Percentiles rank a stretch among this genome's conserved stretches.
phyloP scores from a whole-genome alignment of 2,797 vertebrate genomes.

The Mycteria americana region DNA sequence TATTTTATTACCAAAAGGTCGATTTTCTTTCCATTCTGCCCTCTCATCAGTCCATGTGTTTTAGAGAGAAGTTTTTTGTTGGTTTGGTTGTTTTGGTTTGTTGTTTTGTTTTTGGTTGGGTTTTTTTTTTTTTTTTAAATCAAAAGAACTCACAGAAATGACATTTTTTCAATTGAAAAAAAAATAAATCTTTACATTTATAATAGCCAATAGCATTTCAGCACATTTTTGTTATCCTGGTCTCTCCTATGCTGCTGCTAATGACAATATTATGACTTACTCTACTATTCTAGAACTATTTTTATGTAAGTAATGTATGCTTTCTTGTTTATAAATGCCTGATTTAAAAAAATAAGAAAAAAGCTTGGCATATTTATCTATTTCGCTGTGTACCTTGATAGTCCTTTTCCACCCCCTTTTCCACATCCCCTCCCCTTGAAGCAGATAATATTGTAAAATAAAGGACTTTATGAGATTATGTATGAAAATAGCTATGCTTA shows the following conservation, averaged over 20 bases:
- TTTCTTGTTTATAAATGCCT: conserved; percentile 94
- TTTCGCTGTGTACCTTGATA: conserved; percentile 78
- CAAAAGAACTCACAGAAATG: conserved; percentile 66
- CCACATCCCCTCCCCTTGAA: conserved; percentile 72
- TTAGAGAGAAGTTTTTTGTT: conserved; percentile 29
- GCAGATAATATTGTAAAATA: conserved; percentile 91
- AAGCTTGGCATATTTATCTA: conserved; percentile 89
- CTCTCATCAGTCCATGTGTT: conserved; percentile 30
- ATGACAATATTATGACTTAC: conserved; percentile 86
- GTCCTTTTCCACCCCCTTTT: conserved; percentile 70
- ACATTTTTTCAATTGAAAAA: conserved; percentile 71
- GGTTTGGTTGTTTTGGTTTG: background rate
- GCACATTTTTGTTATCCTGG: conserved; percentile 75
- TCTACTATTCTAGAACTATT: conserved; percentile 93
- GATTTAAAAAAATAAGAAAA: conserved; percentile 83
- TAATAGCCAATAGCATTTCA: conserved; percentile 74
- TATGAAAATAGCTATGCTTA: conserved; percentile 94
- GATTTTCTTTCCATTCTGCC: conserved; percentile 15
- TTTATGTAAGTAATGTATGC: conserved; percentile 96
- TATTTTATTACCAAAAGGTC: conserved; percentile 75
- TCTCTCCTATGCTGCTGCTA: conserved; percentile 92
- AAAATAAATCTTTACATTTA: conserved; percentile 66
- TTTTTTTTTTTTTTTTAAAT: conserved; percentile 17
- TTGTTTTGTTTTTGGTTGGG: background rate
- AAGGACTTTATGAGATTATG: conserved; percentile 93